Conservation (phyloP, 2,888 invertebrate species). For the Stenotaenia linearis region DNA sequence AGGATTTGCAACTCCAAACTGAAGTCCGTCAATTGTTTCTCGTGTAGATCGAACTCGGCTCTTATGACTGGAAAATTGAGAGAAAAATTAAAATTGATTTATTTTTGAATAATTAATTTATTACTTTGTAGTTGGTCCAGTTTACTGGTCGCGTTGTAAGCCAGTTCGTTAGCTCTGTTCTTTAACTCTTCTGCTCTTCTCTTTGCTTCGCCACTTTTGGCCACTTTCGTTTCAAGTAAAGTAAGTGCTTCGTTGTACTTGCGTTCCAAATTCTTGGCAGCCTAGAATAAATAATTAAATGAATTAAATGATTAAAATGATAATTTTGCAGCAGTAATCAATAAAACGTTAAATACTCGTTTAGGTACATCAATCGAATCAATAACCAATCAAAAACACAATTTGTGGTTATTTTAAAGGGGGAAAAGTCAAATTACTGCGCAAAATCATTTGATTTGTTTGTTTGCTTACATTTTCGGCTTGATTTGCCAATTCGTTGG, state of each 20-base stretch:
- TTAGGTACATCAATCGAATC: too few species aligned
- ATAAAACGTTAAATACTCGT: too few species aligned
- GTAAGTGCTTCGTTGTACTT: conserved; percentile 67
- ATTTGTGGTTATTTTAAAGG: too few species aligned
- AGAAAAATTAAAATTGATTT: neutral
- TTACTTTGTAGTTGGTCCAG: conserved; percentile 61
- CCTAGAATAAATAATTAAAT: conserved; percentile 12
- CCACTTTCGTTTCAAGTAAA: conserved; percentile 65
- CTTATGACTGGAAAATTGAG: conserved; percentile 54
- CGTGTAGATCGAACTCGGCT: conserved; percentile 61
- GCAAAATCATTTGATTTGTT: too few species aligned
- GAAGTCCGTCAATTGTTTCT: conserved; percentile 56
- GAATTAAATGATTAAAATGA: too few species aligned
- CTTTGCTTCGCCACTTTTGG: conserved; percentile 69
- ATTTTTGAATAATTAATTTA: neutral
- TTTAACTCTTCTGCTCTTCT: conserved; percentile 70
- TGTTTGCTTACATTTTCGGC: conserved; percentile 42
- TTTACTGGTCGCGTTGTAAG: conserved; percentile 69
- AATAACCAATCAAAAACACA: too few species aligned
- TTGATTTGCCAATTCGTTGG: conserved; percentile 59
- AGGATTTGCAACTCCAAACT: conserved; percentile 58
- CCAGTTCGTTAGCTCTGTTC: conserved; percentile 73
- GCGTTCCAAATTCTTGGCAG: conserved; percentile 53
- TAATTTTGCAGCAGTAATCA: too few species aligned
- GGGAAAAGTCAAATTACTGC: too few species aligned